Base-by-base conservation (phyloP, 2,797 vertebrate species). In the Adrianichthys oophorus region DNA sequence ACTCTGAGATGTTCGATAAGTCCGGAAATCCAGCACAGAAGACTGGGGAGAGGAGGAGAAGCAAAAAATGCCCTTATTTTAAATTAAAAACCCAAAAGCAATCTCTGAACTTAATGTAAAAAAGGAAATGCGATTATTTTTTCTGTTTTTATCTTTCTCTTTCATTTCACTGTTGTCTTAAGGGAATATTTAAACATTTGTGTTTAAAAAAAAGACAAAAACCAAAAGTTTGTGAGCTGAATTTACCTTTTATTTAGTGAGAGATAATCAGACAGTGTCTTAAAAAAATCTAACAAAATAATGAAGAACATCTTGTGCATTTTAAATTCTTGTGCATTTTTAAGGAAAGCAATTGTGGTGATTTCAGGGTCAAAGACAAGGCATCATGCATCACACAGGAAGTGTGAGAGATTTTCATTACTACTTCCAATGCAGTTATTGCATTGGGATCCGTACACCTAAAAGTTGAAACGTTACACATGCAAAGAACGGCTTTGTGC, bases 361-460 rank as follows among this genome's bases (percentile, higher is more conserved):
- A 76, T 59, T 67, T 64, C 76, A 80, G 59, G 66, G 69, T 74
- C 48, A 82, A 64, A 85, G 52, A 78, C 76, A 73, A 84, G 79
- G 79, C 78, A 83, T 89, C 89, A 91, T 92, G 90, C 91, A 76
- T 83, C 83, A 81, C 78, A 79, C 73, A 59, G 29, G 37, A 56
- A 55, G 69, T 79, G 73, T 60, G 73, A 74, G 68, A 26, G 57
- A 62, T 62, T 69, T 72, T 85, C 15, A 19, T 37, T 16, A 32
- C 42, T 56, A 15, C 56, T 41, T 57, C 52, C 42, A 40, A 32
- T 52, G 54, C 32, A 52, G 19, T 47, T 45, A 6, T 41, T 55
- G n/a, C 15, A 70, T 59, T 80, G 54, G 62, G 70, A 57, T 65
- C 68, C 43, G 55, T 10, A 84, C 71, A 74, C 63, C 57, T 73